Evolutionary conservation across 1,140 invertebrate genomes (phyloP).

Genomic region (Sminthurides bifidus): DNA sequence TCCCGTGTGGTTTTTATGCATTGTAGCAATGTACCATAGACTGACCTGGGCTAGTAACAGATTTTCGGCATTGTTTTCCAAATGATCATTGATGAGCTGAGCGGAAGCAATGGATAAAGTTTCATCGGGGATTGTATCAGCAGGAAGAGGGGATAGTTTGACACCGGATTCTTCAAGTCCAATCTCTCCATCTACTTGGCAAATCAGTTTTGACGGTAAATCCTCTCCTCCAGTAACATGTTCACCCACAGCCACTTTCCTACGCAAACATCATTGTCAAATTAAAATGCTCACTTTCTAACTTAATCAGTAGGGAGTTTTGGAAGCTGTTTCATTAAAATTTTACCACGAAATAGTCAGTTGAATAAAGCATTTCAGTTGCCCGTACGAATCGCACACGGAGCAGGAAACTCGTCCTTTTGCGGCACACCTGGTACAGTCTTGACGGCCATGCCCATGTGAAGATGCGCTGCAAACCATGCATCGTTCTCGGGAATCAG

Average conservation of each 20-base stretch:
- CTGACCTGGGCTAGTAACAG: conserved; percentile 28
- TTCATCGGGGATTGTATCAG: conserved; percentile 40
- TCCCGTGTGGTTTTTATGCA: background rate
- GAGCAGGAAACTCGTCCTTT: conserved; percentile 41
- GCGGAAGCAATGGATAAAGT: conserved; percentile 44
- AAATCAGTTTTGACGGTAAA: conserved; percentile 42
- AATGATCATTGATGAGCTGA: conserved; percentile 36
- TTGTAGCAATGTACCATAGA: background rate
- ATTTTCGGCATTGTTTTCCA: conserved; percentile 17
- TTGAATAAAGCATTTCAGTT: conserved; percentile 43
- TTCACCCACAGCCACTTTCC: conserved; percentile 39
- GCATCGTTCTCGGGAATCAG: conserved; percentile 39
- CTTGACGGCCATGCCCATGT: conserved; percentile 39
- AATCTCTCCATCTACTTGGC: conserved; percentile 41
- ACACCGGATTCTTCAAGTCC: conserved; percentile 42
- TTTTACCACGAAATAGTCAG: conserved; percentile 43
- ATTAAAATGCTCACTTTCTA: background rate
- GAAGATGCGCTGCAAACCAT: conserved; percentile 39
- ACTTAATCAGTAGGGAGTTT: no score
- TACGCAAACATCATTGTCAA: conserved; percentile 27
- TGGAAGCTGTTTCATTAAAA: no score
- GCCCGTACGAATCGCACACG: conserved; percentile 40
- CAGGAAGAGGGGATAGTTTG: conserved; percentile 20
- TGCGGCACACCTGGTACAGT: conserved; percentile 40
- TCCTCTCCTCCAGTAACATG: conserved; percentile 41